phyloP scores from a whole-genome alignment of 2,797 vertebrate genomes.

The Acanthurus leucopareius region DNA sequence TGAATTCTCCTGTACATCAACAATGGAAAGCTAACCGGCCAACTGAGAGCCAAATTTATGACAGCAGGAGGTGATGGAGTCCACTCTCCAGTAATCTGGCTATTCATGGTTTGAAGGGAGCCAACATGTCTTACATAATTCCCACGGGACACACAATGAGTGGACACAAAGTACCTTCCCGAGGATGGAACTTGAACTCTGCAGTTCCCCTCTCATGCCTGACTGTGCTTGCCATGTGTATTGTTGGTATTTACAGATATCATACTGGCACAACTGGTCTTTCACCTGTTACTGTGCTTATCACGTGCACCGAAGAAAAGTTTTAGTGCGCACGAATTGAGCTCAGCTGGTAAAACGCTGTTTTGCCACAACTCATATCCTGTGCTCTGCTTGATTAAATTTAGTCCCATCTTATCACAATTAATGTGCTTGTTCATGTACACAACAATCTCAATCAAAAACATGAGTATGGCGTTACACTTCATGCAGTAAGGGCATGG shows the following conservation, averaged over 20 bases:
- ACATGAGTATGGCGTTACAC: constrained; percentile 1
- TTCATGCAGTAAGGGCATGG: constrained; percentile 22
- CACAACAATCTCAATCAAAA: constrained; percentile 20
- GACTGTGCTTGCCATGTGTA: not conserved
- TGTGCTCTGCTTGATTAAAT: not conserved
- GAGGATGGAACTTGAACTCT: constrained; percentile 23
- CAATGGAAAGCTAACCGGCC: constrained; percentile 27
- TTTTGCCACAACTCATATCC: not conserved
- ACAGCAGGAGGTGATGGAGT: constrained; percentile 37
- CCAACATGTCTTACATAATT: constrained; percentile 50
- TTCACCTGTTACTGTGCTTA: not conserved
- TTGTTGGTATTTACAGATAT: not conserved
- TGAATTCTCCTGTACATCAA: constrained; percentile 27
- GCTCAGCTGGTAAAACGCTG: not conserved
- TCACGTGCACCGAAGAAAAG: constrained; percentile 13
- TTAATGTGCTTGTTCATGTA: constrained; percentile 25
- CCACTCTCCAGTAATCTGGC: constrained; percentile 20
- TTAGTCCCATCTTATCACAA: constrained; percentile 13
- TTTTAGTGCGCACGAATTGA: not conserved
- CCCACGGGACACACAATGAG: constrained; percentile 30
- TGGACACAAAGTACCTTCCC: constrained; percentile 36
- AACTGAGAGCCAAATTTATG: constrained; percentile 28
- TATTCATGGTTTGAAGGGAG: constrained; percentile 37
- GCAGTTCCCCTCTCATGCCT: constrained; percentile 12
- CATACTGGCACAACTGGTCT: not conserved